A percentile compares a stretch with the other conserved stretches of the same genome.
Evolutionary conservation across 2,888 invertebrate genomes (phyloP).

Genomic region (Papilio elwesi): DNA sequence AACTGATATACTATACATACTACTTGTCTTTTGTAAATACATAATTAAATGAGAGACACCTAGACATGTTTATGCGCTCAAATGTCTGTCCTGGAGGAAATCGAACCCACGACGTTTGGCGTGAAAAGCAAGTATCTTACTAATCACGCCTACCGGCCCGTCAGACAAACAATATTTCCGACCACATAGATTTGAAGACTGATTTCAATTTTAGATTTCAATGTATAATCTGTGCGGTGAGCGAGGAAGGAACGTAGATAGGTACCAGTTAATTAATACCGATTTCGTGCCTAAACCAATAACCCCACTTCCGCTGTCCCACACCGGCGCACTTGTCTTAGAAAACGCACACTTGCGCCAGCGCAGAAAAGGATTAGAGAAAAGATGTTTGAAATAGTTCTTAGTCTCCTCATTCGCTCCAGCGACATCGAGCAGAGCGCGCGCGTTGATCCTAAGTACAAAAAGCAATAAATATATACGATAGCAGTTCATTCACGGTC

Average conservation of each 20-base stretch:
- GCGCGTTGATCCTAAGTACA: constrained; percentile 58
- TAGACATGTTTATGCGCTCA: too few species aligned
- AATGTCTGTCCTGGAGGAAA: too few species aligned
- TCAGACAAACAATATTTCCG: too few species aligned
- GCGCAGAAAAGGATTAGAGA: constrained; percentile 79
- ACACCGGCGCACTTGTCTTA: constrained; percentile 62
- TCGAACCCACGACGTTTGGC: too few species aligned
- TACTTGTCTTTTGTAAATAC: too few species aligned
- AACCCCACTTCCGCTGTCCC: constrained; percentile 58
- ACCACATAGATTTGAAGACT: background rate
- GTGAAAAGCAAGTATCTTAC: too few species aligned
- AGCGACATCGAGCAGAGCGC: constrained; percentile 73
- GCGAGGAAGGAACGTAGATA: constrained; percentile 19
- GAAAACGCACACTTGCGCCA: constrained; percentile 65
- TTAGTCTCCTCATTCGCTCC: constrained; percentile 78
- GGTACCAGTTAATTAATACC: constrained; percentile 50
- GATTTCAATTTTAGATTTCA: constrained; percentile 25
- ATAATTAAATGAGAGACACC: too few species aligned
- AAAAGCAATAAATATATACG: constrained; percentile 59
- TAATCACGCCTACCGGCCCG: too few species aligned
- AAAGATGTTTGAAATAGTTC: constrained; percentile 82
- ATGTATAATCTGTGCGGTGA: constrained; percentile 5
- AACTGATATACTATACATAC: too few species aligned
- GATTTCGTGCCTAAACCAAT: constrained; percentile 54
- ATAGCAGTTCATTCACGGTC: constrained; percentile 72